Evolutionary conservation across 2,797 vertebrate genomes (phyloP).

Genomic region (Urosaurus nigricauda): DNA sequence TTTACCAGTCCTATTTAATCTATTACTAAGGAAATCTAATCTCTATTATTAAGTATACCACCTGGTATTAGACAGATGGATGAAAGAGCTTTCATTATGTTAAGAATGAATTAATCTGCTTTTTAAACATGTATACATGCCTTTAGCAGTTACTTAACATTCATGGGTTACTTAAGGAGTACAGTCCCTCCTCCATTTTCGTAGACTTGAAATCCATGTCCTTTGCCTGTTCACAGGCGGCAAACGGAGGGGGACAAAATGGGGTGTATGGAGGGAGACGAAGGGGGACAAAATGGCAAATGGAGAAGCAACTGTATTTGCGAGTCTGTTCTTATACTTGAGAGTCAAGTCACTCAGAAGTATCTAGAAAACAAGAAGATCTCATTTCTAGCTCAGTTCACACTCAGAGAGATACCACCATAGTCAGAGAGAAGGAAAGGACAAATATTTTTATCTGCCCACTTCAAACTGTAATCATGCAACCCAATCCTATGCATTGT

Average conservation of each 20-base stretch:
- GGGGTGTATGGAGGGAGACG: too few species aligned
- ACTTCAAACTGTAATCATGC: not conserved
- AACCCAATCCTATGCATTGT: not conserved
- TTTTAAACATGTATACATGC: not conserved
- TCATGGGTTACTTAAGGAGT: not conserved
- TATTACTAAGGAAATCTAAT: not conserved
- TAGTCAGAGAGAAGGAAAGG: not conserved
- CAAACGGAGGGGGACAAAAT: too few species aligned
- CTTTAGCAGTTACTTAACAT: not conserved
- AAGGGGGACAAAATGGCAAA: too few species aligned
- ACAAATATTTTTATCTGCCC: not conserved
- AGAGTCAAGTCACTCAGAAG: not conserved
- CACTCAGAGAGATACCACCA: not conserved
- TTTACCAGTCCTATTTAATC: not conserved
- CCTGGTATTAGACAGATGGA: not conserved
- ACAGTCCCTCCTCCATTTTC: too few species aligned
- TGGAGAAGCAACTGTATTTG: not conserved
- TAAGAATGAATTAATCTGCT: not conserved
- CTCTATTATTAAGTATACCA: not conserved
- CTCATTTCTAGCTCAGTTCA: not conserved
- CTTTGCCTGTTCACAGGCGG: too few species aligned
- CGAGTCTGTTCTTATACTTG: not conserved
- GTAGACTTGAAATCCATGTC: too few species aligned
- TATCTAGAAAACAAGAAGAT: too few species aligned
- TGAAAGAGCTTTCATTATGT: not conserved